phyloP scores from a whole-genome alignment of 2,797 vertebrate genomes.

The Myripristis murdjan region DNA sequence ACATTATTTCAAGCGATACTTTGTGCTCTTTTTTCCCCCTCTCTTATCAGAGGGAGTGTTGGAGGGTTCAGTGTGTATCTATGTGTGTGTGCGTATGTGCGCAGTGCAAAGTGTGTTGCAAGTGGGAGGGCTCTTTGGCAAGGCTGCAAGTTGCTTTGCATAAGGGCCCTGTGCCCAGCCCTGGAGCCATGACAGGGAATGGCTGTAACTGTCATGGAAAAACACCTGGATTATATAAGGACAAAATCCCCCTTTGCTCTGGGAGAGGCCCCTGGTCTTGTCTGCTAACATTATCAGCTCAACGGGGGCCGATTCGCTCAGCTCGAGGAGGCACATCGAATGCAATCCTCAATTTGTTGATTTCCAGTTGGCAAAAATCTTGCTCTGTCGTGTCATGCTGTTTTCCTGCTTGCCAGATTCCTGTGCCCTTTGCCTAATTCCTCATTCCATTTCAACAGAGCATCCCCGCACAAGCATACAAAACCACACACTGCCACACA shows the following conservation, averaged over 20 bases:
- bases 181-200: slow-evolving; percentile 74
- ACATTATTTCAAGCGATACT: not conserved
- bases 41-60: not conserved
- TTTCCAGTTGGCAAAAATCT: not conserved
- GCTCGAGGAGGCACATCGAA: not conserved
- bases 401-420: not conserved
- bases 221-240: slow-evolving; percentile 88
- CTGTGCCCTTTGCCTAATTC: not conserved
- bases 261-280: slow-evolving; percentile 20
- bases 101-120: slow-evolving; percentile 8
- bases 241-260: slow-evolving; percentile 62
- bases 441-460: not conserved
- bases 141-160: slow-evolving; percentile 81
- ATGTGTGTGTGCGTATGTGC: slow-evolving; percentile 20
- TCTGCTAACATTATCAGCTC: slow-evolving; percentile 12
- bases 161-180: slow-evolving; percentile 84
- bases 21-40: not conserved
- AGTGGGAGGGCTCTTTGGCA: slow-evolving; percentile 78
- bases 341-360: slow-evolving; percentile 6
- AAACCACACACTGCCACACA: too few relatives aligned
- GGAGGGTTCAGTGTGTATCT: not conserved
- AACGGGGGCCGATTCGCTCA: not conserved
- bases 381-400: not conserved
- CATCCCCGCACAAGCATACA: too few relatives aligned
- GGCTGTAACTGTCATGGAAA: slow-evolving; percentile 87